A percentile compares a stretch with the other conserved stretches of the same genome.
phyloP scores from a whole-genome alignment of 2,797 vertebrate species.

The Sebastes iracundus region DNA sequence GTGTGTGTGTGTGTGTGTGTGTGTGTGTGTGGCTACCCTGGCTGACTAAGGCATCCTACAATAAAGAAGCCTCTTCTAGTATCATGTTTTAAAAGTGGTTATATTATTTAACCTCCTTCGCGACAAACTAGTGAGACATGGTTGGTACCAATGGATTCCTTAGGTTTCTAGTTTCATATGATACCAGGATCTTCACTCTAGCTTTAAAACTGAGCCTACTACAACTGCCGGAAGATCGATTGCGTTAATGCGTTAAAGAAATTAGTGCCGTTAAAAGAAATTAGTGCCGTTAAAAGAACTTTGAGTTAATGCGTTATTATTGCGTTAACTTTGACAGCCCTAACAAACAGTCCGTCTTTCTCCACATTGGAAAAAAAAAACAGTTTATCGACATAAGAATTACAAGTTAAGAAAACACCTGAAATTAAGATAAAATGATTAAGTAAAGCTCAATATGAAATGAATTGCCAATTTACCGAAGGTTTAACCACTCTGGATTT shows the following conservation, averaged over 20 bases:
- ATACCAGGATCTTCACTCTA: too few relatives aligned
- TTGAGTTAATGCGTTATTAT: too few relatives aligned
- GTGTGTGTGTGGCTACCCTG: not conserved
- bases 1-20: conserved; percentile 19
- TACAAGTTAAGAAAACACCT: not conserved
- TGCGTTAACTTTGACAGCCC: too few relatives aligned
- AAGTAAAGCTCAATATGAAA: not conserved
- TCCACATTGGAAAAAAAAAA: not conserved
- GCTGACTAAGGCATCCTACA: not conserved
- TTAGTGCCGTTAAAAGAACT: too few relatives aligned
- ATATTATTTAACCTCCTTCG: too few relatives aligned
- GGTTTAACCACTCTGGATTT: not conserved
- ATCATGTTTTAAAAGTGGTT: not conserved
- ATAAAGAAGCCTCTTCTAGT: not conserved
- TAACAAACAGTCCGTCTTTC: not conserved
- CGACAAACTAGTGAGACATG: too few relatives aligned
- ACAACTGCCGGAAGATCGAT: too few relatives aligned
- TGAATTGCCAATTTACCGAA: not conserved
- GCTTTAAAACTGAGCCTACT: too few relatives aligned
- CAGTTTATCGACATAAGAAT: not conserved
- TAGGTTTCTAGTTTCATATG: too few relatives aligned
- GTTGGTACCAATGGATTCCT: too few relatives aligned
- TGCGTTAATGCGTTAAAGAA: too few relatives aligned
- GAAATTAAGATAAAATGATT: not conserved
- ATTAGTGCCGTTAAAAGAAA: too few relatives aligned